These are phyloP conservation scores for Caenorhabditis imperialis DNA, from an alignment of 2,888 invertebrate genomes.

Conservation along the genomic window DNA sequence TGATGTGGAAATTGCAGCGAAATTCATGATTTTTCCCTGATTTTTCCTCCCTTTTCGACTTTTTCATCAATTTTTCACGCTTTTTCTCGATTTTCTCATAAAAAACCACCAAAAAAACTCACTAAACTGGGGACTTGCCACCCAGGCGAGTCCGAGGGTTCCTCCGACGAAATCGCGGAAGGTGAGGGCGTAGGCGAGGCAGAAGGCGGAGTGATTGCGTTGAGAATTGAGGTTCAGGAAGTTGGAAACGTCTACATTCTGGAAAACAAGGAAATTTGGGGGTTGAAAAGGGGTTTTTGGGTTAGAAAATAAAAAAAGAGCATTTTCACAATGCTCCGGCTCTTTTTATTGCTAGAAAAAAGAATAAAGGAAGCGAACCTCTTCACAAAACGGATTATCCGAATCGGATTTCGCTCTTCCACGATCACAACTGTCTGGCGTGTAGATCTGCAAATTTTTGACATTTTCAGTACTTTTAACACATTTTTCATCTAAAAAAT, in stretches of 20 bases:
- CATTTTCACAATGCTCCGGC: no score
- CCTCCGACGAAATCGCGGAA: constrained; percentile 96
- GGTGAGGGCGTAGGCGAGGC: constrained; percentile 99
- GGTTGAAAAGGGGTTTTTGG: no score
- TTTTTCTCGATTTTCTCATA: no score
- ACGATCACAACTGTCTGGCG: constrained; percentile 85
- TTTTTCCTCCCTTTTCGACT: no score
- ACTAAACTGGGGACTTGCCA: constrained; percentile 89
- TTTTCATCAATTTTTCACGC: no score
- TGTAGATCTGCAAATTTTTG: constrained; percentile 89
- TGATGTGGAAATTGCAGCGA: no score
- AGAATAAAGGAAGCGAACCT: constrained; percentile 8
- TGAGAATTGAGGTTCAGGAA: constrained; percentile 97
- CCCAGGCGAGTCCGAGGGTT: constrained; percentile 98
- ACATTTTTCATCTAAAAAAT: background rate
- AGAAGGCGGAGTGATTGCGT: constrained; percentile 97
- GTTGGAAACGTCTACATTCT: constrained; percentile 98
- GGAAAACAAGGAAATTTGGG: constrained; percentile 80
- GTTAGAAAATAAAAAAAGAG: no score
- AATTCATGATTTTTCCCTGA: no score
- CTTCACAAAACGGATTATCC: constrained; percentile 80
- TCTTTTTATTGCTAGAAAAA: no score
- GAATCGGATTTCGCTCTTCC: constrained; percentile 65
- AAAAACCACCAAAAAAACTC: constrained; percentile 25
- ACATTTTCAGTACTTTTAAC: background rate